phyloP scores from a whole-genome alignment of 2,888 invertebrate genomes.

The Caenorhabditis sp. region DNA sequence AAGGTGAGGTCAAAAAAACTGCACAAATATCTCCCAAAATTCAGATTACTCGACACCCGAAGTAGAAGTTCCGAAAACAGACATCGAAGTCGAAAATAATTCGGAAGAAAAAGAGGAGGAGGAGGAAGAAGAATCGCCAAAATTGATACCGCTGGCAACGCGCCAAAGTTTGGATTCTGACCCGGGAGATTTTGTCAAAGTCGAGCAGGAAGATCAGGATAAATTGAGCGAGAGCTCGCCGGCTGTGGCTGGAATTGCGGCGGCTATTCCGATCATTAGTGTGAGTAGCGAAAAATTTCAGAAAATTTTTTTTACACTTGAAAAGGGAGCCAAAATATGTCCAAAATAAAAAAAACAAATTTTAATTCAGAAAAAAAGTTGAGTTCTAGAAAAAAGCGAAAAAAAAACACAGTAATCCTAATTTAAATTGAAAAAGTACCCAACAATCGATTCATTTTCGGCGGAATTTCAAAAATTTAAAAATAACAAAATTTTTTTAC shows the following conservation, averaged over 20 bases:
- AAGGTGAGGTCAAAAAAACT: background rate
- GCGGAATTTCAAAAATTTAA: no score
- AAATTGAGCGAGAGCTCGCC: slow-evolving; percentile 30
- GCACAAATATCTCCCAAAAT: no score
- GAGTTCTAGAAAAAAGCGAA: no score
- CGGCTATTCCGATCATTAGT: slow-evolving; percentile 30
- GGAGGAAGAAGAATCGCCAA: slow-evolving; percentile 20
- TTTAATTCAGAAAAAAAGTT: no score
- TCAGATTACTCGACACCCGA: slow-evolving; percentile 2
- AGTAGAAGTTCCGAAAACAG: slow-evolving; percentile 24
- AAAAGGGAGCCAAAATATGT: no score
- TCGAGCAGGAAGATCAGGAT: slow-evolving; percentile 28
- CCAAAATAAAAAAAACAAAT: no score
- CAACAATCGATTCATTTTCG: no score
- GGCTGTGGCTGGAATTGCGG: slow-evolving; percentile 39
- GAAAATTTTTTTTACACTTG: slow-evolving; percentile 1
- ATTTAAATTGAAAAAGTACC: no score
- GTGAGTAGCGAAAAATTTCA: no score
- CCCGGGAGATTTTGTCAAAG: slow-evolving; percentile 42
- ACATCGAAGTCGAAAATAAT: slow-evolving; percentile 1
- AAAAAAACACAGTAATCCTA: no score
- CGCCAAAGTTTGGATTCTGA: slow-evolving; percentile 38
- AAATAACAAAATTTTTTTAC: no score
- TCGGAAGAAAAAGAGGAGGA: slow-evolving; percentile 4
- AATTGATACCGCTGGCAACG: slow-evolving; percentile 29